These are phyloP conservation scores for Philonicus albiceps DNA, from an alignment of 2,888 invertebrate species.

Conservation along the genomic window DNA sequence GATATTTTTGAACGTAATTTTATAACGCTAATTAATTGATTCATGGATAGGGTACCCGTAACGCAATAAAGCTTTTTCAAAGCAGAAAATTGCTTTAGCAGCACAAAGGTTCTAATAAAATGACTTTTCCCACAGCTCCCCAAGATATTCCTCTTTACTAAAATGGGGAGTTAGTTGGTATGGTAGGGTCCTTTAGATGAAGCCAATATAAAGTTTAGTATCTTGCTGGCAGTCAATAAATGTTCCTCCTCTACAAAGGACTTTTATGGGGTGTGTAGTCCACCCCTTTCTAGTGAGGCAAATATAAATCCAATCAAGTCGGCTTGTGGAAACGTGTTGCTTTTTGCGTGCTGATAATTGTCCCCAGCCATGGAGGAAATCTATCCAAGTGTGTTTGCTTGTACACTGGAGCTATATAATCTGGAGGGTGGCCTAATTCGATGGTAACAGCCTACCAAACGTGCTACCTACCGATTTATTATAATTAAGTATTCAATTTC, in stretches of 20 bases:
- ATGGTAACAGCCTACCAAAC: background rate
- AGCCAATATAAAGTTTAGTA: background rate
- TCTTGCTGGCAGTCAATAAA: background rate
- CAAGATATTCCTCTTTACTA: background rate
- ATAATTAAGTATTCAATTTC: background rate
- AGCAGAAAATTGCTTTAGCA: background rate
- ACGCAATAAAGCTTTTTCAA: constrained; percentile 12
- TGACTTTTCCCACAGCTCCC: background rate
- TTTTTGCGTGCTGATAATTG: background rate
- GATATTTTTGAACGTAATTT: background rate
- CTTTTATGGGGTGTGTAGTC: background rate
- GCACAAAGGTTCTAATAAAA: background rate
- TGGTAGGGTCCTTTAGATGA: background rate
- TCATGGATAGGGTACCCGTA: background rate
- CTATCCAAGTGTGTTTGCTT: background rate
- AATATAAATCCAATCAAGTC: background rate
- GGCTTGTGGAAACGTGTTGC: background rate
- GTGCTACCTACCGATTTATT: background rate
- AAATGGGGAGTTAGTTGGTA: background rate
- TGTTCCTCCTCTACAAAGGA: background rate
- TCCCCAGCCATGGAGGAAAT: background rate
- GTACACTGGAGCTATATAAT: background rate
- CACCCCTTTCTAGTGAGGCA: background rate
- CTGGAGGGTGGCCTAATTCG: background rate
- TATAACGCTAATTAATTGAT: background rate